Evolutionary conservation across 1,140 invertebrate genomes (phyloP).

Genomic region (Papilio xuthus): DNA sequence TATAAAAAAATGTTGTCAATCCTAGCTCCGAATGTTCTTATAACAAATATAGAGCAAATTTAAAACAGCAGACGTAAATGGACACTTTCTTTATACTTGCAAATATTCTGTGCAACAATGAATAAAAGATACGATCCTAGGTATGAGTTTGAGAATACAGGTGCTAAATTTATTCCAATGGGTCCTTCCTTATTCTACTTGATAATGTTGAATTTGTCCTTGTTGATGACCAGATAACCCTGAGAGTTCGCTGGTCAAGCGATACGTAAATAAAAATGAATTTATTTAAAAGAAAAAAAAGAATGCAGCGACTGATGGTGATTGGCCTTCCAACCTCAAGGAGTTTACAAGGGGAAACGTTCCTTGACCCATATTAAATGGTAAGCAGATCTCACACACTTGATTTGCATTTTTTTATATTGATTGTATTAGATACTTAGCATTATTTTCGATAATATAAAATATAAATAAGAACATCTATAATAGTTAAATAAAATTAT

Average conservation of each 20-base stretch:
- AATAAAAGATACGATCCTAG: slow-evolving; percentile 4
- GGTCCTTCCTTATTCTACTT: slow-evolving; percentile 46
- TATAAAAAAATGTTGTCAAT: neutral
- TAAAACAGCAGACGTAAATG: neutral
- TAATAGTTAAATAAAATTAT: neutral
- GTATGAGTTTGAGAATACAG: neutral
- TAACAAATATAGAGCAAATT: neutral
- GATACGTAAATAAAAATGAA: slow-evolving; percentile 79
- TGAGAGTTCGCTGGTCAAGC: slow-evolving; percentile 59
- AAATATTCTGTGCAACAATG: slow-evolving; percentile 5
- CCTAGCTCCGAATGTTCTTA: neutral
- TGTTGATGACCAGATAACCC: slow-evolving; percentile 72
- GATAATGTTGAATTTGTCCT: slow-evolving; percentile 61
- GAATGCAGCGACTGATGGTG: slow-evolving; percentile 63
- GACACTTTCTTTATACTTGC: neutral
- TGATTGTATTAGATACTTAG: slow-evolving; percentile 41
- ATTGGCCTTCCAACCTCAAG: slow-evolving; percentile 73
- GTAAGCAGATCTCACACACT: slow-evolving; percentile 46
- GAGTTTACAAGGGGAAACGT: slow-evolving; percentile 76
- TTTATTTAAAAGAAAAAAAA: slow-evolving; percentile 75
- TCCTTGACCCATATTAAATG: slow-evolving; percentile 72
- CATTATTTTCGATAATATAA: neutral
- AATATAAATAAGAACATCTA: neutral
- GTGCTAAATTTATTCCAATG: slow-evolving; percentile 19
- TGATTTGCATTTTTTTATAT: slow-evolving; percentile 46